Evolutionary conservation across 2,888 invertebrate species (phyloP), one percentile per base, ranked within the genome.

Genomic region (Euzophera pinguis): DNA sequence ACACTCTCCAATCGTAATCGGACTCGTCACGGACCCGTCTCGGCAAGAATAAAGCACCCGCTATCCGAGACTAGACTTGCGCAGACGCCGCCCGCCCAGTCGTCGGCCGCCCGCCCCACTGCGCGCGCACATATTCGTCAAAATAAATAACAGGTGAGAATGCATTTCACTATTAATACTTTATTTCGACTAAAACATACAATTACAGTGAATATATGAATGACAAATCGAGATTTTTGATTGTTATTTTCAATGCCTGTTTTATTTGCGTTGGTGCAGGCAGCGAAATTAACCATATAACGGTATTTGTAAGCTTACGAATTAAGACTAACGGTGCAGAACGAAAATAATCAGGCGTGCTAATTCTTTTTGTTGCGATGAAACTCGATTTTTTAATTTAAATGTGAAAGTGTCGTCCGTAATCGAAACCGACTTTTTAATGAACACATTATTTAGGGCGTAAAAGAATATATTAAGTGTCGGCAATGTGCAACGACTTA

Each of bases 1-100:
- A 50, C 27, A 38, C 29, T n/a, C 27, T 39, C 39, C 49, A 39
- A 39, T n/a, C 14, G 5, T n/a, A 1, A 13, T 16, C 32, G 66
- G 64, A 61, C 49, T 12, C 66, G 63, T 57, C 22, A 10, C 52
- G 53, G 14, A 13, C 17, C 8, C 52, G 22, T n/a, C 17, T 43
- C 47, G 12, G 42, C 17, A 22, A 39, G 27, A 53, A 53, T 64
- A 62, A 65, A 61, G 56, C 50, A 47, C 27, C 42, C 41, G 22
- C 29, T 37, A 48, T 29, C 47, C 43, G 60, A 63, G 62, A 61
- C 57, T 55, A 58, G 58, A 58, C 63, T 55, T 66, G 78, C 74
- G 74, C 74, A 64, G 61, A 66, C 75, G 73, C 81, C 78, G 84
- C 83, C 88, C 88, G 87, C 88, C 87, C 88, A 88, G 88, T 88